phyloP scores from a whole-genome alignment of 2,113 vertebrate genomes.

The Meleagris gallopavo region DNA sequence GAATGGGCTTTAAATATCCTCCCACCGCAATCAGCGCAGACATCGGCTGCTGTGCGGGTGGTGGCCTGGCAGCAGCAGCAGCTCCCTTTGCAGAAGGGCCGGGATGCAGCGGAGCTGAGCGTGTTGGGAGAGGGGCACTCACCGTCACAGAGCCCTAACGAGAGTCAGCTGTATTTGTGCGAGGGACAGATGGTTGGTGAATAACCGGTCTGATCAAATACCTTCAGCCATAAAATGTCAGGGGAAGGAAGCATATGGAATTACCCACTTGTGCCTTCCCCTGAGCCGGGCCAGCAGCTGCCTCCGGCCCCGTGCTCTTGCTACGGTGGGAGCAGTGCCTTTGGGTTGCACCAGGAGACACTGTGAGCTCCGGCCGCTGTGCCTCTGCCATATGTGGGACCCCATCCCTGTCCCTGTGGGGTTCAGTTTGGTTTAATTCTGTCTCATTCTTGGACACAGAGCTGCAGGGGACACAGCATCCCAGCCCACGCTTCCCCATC shows the following conservation, averaged over 20 bases:
- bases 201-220: neutral
- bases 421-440: neutral
- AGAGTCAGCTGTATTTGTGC: conserved; percentile 11
- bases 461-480: too few species aligned
- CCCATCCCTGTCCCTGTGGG: neutral
- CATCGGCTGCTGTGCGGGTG: neutral
- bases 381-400: neutral
- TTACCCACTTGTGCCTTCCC: neutral
- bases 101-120: neutral
- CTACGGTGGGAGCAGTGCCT: rapidly evolving
- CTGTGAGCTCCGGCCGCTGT: neutral
- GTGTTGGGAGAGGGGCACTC: neutral
- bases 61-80: neutral
- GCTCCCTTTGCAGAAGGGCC: neutral
- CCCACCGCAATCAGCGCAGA: neutral
- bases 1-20: conserved; percentile 26
- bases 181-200: conserved; percentile 31
- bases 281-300: rapidly evolving
- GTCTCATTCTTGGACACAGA: neutral
- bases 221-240: conserved; percentile 22
- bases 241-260: conserved; percentile 14
- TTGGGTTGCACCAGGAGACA: rapidly evolving
- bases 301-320: neutral
- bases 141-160: neutral
- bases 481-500: too few species aligned